These are phyloP conservation scores for Acromyrmex charruanus DNA, from an alignment of 1,140 invertebrate genomes.

Conservation along the genomic window DNA sequence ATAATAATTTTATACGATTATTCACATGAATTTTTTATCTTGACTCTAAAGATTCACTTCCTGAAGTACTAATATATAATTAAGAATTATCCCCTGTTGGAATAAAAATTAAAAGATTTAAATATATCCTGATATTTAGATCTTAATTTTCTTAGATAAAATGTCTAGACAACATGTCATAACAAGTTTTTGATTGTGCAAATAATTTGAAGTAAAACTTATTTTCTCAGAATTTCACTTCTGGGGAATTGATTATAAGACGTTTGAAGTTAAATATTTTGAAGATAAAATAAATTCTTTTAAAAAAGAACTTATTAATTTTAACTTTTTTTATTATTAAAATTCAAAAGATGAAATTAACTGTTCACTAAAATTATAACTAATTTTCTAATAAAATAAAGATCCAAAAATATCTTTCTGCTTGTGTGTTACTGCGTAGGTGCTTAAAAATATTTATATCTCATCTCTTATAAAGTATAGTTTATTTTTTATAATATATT, in stretches of 20 bases:
- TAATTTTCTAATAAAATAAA: neutral
- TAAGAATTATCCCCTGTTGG: neutral
- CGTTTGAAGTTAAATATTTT: neutral
- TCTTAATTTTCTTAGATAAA: neutral
- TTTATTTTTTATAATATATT: conserved; percentile 22
- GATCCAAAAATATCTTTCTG: neutral
- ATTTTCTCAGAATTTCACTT: neutral
- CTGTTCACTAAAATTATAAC: neutral
- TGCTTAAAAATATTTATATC: neutral
- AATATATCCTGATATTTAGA: neutral
- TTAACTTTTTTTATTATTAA: neutral
- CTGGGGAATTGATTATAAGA: neutral
- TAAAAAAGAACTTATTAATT: neutral
- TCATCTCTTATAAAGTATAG: neutral
- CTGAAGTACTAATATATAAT: neutral
- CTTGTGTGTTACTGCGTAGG: neutral
- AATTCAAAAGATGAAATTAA: neutral
- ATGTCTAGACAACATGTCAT: neutral
- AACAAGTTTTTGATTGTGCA: neutral
- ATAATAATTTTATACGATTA: conserved; percentile 6
- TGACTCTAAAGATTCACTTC: neutral
- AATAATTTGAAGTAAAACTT: neutral
- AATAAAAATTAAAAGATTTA: neutral
- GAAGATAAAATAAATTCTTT: neutral
- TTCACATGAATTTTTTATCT: neutral